Evolutionary conservation across 2,113 vertebrate species (phyloP), one percentile per base, ranked within the genome.

Genomic region (Mystacornis crossleyi): DNA sequence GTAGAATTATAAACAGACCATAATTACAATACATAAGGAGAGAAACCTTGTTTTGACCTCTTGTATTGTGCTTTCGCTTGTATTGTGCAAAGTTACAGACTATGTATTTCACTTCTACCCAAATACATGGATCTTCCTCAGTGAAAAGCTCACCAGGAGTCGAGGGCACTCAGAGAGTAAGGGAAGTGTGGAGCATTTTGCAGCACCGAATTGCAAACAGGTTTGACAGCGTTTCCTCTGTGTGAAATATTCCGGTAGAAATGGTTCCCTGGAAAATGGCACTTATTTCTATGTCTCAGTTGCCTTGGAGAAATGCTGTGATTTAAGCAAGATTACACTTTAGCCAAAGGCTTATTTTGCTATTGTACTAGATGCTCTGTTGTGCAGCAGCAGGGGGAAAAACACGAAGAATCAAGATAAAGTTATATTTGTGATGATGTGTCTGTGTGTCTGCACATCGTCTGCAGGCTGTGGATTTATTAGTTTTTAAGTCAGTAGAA

Each of bases 11-110:
- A 96, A 97, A 72, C 84, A 92, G 91, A 61, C 87, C 40, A 10
- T 74, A 58, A 81, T 89, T 97, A 85, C 50, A 92, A 88, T 91
- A 70, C 20, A 2, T 60, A 38, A 87, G 71, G 58, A 94, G 62
- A 69, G 89, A 95, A 96, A 95, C 81, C 73, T 96, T 10, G 1
- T 69, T 95, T 82, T 97, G 94, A 95, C 93, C 94, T 93, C 90
- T 95, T 81, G 72, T 69, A 50, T 95, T 95, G 72, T 95, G 87
- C 90, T 95, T 31, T 91, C 86, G n/a, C 66, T 43, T 69, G 84
- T n/a, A 57, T 86, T 93, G 71, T 15, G 25, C 73, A 90, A 91
- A 87, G 70, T 58, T 92, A 53, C 26, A 69, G 89, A 20, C 77
- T 66, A 3, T 25, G 55, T 62, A 26, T 70, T 95, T 90, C 74